Conservation (phyloP, 2,113 vertebrate genomes). For the Rhinopomastus cyanomelas region DNA sequence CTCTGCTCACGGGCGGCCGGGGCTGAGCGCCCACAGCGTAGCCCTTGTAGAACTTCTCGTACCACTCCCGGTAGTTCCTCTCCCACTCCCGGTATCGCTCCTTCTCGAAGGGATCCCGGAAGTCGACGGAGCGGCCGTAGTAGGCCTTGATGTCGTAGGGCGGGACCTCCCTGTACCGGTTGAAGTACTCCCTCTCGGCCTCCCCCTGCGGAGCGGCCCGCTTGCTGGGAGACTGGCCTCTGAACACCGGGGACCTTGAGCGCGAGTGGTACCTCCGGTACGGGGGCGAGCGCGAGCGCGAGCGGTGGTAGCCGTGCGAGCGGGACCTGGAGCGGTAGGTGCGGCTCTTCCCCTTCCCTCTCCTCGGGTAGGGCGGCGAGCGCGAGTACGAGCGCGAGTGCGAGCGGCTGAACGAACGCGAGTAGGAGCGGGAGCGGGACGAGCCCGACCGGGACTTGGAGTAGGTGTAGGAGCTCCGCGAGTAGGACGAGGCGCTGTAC, state of each 20-base stretch:
- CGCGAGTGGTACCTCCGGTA: slow-evolving; percentile 85
- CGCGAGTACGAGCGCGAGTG: slow-evolving; percentile 87
- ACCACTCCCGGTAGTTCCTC: slow-evolving; percentile 91
- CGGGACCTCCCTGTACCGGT: slow-evolving; percentile 82
- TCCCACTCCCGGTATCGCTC: slow-evolving; percentile 91
- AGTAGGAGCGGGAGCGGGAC: slow-evolving; percentile 85
- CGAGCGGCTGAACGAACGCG: slow-evolving; percentile 89
- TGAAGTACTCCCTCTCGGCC: slow-evolving; percentile 80
- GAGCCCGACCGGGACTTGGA: slow-evolving; percentile 88
- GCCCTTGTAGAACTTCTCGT: slow-evolving; percentile 89
- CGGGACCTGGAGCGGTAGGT: slow-evolving; percentile 85
- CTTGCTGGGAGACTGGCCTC: slow-evolving; percentile 87
- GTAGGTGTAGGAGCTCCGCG: slow-evolving; percentile 87
- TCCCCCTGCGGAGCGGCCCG: slow-evolving; percentile 79
- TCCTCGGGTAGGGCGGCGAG: slow-evolving; percentile 80
- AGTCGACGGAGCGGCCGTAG: slow-evolving; percentile 76
- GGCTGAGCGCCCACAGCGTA: slow-evolving; percentile 80
- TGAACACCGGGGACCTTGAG: slow-evolving; percentile 82
- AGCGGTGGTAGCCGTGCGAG: slow-evolving; percentile 87
- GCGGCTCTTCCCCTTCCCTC: slow-evolving; percentile 82
- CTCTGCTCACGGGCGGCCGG: slow-evolving; percentile 74
- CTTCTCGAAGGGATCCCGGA: slow-evolving; percentile 86
- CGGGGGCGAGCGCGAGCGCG: slow-evolving; percentile 86
- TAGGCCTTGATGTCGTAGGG: slow-evolving; percentile 87
- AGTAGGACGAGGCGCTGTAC: slow-evolving; percentile 86